Evolutionary conservation across 2,797 vertebrate genomes (phyloP).

Genomic region (Trachops cirrhosus): DNA sequence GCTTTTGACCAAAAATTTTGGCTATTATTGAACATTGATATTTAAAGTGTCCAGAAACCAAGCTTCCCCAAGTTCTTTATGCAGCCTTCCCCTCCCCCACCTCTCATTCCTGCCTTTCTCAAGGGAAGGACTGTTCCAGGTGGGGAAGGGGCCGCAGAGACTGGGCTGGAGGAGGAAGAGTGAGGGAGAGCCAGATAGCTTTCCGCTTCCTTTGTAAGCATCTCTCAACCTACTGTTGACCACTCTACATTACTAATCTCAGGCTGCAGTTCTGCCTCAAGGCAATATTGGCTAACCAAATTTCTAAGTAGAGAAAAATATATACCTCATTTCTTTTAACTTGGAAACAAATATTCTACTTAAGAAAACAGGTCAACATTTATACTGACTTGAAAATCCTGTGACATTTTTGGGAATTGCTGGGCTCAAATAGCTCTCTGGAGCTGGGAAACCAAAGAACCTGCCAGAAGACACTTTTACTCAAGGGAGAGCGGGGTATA

Average conservation of each 20-base stretch:
- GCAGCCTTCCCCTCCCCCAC: neutral
- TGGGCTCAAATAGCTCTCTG: slow-evolving; percentile 40
- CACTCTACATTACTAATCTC: neutral
- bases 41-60: neutral
- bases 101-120: neutral
- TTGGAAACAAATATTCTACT: slow-evolving; percentile 44
- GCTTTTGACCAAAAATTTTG: neutral
- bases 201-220: neutral
- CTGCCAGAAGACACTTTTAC: slow-evolving; percentile 66
- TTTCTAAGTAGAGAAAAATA: slow-evolving; percentile 23
- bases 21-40: neutral
- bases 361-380: slow-evolving; percentile 50
- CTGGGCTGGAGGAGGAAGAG: neutral
- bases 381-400: slow-evolving; percentile 55
- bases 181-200: neutral
- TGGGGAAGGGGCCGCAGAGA: neutral
- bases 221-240: neutral
- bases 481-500: slow-evolving; percentile 23
- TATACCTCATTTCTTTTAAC: slow-evolving; percentile 38
- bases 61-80: neutral
- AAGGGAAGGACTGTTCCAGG: neutral
- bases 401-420: slow-evolving; percentile 55
- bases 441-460: slow-evolving; percentile 43
- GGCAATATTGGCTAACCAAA: neutral
- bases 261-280: neutral